Evolutionary conservation across 2,888 invertebrate species (phyloP).

Genomic region (Tridacna gigas): DNA sequence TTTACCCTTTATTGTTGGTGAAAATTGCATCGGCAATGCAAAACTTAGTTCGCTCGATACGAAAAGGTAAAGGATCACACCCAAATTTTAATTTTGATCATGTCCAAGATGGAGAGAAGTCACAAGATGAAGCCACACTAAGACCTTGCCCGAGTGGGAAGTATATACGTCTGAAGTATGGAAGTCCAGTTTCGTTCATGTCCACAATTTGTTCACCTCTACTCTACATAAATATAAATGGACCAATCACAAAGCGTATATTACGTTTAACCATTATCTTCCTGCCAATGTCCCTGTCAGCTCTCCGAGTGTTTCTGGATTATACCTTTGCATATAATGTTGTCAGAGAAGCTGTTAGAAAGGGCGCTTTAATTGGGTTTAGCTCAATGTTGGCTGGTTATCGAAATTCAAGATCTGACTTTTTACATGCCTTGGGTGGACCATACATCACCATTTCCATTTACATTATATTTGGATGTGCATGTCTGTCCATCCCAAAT

Average conservation of each 20-base stretch:
- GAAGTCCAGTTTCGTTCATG: constrained; percentile 32
- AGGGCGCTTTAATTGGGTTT: constrained; percentile 47
- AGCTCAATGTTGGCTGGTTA: constrained; percentile 45
- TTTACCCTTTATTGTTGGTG: constrained; percentile 43
- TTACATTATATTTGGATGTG: constrained; percentile 37
- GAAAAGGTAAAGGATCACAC: neutral
- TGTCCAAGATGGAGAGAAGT: neutral
- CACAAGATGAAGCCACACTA: neutral
- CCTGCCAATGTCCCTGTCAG: constrained; percentile 30
- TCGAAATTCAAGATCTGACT: constrained; percentile 13
- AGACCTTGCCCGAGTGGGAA: neutral
- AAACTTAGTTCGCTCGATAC: neutral
- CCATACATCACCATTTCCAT: constrained; percentile 34
- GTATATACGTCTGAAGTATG: constrained; percentile 16
- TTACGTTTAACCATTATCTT: constrained; percentile 22
- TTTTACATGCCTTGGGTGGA: constrained; percentile 36
- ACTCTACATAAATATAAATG: neutral
- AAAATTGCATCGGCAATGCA: constrained; percentile 25
- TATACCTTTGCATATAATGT: constrained; percentile 23
- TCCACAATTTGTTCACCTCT: constrained; percentile 35
- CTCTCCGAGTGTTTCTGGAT: constrained; percentile 32
- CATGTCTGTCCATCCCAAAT: constrained; percentile 29
- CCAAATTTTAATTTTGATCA: neutral
- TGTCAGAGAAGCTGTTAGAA: constrained; percentile 30
- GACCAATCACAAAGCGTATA: constrained; percentile 21